These are phyloP conservation scores for Tromatobia lineatoria DNA, from an alignment of 2,888 invertebrate species.

Conservation along the genomic window DNA sequence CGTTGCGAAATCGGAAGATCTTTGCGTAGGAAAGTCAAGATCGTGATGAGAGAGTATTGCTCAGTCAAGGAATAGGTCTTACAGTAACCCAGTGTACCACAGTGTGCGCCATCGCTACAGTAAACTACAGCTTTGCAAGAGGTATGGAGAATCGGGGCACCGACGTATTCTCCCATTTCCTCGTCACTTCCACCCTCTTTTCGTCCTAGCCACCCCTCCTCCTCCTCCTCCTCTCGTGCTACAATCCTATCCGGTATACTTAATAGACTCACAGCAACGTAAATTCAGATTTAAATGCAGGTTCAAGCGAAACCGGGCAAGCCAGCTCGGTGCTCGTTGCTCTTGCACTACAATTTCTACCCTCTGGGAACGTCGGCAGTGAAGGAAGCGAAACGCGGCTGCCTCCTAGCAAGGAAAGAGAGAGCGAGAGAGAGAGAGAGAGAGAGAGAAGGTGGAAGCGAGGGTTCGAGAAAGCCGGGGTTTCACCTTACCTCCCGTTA, in stretches of 20 bases:
- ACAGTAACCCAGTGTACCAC: not conserved
- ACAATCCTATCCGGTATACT: slow-evolving; percentile 62
- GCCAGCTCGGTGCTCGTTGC: slow-evolving; percentile 33
- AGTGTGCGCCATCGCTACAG: slow-evolving; percentile 39
- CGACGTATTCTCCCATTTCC: slow-evolving; percentile 51
- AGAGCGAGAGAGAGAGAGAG: not conserved
- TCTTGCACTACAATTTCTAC: slow-evolving; percentile 53
- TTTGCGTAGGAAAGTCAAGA: slow-evolving; percentile 35
- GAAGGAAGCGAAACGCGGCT: slow-evolving; percentile 7
- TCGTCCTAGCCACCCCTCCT: not conserved
- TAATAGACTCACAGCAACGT: slow-evolving; percentile 72
- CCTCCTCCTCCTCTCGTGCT: slow-evolving; percentile 35
- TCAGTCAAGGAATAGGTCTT: not conserved
- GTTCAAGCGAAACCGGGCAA: slow-evolving; percentile 45
- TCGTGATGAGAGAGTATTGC: slow-evolving; percentile 31
- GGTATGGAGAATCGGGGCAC: slow-evolving; percentile 48
- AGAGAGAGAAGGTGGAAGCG: slow-evolving; percentile 12
- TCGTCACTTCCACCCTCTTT: slow-evolving; percentile 46
- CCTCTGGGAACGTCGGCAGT: slow-evolving; percentile 21
- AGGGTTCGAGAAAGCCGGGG: slow-evolving; percentile 9
- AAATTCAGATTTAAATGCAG: slow-evolving; percentile 76
- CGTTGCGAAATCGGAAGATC: slow-evolving; percentile 48
- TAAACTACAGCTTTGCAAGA: slow-evolving; percentile 3
- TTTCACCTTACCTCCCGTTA: slow-evolving; percentile 9
- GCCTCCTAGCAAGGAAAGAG: not conserved